Evolutionary conservation across 2,113 vertebrate genomes (phyloP).

Genomic region (Labrus mixtus): DNA sequence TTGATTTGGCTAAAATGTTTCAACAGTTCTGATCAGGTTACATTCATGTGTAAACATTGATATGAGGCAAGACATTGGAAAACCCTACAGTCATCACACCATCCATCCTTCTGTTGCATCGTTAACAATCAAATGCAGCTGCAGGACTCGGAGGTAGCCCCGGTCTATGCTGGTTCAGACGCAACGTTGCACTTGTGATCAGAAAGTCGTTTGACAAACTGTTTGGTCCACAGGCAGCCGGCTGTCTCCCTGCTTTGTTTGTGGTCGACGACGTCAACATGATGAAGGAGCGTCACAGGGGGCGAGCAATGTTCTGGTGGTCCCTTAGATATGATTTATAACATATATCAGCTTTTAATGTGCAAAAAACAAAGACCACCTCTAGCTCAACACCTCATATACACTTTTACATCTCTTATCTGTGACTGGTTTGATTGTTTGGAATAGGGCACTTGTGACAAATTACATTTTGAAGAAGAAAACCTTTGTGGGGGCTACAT

Average conservation of each 20-base stretch:
- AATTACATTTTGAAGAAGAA: conserved; percentile 66
- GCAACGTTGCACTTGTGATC: conserved; percentile 36
- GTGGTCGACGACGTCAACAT: conserved; percentile 42
- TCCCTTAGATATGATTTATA: conserved; percentile 32
- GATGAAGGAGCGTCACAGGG: conserved; percentile 11
- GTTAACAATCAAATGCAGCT: conserved; percentile 32
- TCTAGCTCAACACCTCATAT: background rate
- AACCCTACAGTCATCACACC: conserved; percentile 40
- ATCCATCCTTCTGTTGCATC: conserved; percentile 44
- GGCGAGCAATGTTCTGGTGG: conserved; percentile 31
- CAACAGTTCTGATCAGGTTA: conserved; percentile 75
- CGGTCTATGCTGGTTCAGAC: conserved; percentile 63
- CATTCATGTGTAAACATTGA: conserved; percentile 84
- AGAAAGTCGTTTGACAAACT: conserved; percentile 25
- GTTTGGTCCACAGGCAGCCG: conserved; percentile 23
- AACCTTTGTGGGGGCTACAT: conserved; percentile 65
- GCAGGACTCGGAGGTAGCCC: conserved; percentile 58
- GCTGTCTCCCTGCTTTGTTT: conserved; percentile 56
- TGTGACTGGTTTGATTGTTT: conserved; percentile 57
- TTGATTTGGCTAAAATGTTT: conserved; percentile 69
- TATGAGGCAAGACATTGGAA: conserved; percentile 76
- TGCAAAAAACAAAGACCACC: conserved; percentile 56
- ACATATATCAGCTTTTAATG: conserved; percentile 38
- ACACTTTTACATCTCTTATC: conserved; percentile 6
- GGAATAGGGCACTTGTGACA: conserved; percentile 83